Evolutionary conservation across 2,888 invertebrate genomes (phyloP), one percentile per base, ranked within the genome.

Genomic region (Volucella bombylans): DNA sequence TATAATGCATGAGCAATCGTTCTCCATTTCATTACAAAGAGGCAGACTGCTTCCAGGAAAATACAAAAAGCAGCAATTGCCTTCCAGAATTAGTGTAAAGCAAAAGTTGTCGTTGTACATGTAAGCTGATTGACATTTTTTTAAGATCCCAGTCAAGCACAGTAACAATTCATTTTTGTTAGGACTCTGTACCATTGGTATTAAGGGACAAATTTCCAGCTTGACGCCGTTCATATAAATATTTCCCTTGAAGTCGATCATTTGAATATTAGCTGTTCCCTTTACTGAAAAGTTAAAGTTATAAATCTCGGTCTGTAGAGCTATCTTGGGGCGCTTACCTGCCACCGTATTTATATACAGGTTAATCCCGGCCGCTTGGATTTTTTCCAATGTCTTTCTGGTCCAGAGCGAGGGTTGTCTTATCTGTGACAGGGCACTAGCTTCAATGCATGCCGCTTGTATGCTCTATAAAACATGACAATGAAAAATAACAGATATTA

Each of bases 331-430:
- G 31, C 1, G 47, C 39, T 52, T 69, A 87, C 87, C 80, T 77
- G 87, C 87, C 11, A 87, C 86, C 9, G 86, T 81, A 52, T 85
- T 82, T 14, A 86, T 74, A 43, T 79, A 87, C 1, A 87, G 23
- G 41, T 67, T 69, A 23, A 50, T 41, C 9, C 86, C 87, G 23
- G 82, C 61, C 9, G 41, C 1, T 0, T 85, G 57, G 6, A 87
- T 59, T 39, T 62, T 65, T 23, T 82, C 77, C 9, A 87, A 47
- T n/a, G 77, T 83, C 45, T 67, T 82, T 11, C 68, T 82, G 8
- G 79, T 85, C 87, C 87, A 87, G 0, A 55, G 23, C 12, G 45
- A 9, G 0, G 82, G 82, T 0, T 67, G 52, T n/a, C 68, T 81
- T 0, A 87, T 52, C 18, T 57, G 38, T 8, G 80, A 82, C 39